Conservation (phyloP, 2,888 invertebrate genomes). For the Nemotelus pantherinus region DNA sequence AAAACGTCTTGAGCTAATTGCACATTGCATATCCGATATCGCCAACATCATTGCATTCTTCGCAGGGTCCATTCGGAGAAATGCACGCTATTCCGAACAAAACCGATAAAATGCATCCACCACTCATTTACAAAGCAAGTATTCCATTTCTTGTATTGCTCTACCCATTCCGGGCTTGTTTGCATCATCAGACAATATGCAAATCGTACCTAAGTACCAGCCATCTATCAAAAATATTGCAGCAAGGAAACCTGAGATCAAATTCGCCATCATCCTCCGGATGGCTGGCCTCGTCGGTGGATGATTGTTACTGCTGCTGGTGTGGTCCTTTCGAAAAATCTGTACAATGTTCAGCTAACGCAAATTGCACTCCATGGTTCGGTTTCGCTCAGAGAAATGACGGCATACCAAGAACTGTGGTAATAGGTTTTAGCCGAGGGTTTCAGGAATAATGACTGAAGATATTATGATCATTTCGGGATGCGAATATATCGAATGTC, state of each 20-base stretch:
- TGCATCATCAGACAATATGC: neutral
- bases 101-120: too few species aligned
- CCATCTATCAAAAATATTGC: conserved; percentile 8
- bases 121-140: too few species aligned
- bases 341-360: conserved; percentile 1
- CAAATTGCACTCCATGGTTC: too few species aligned
- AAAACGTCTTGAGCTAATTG: too few species aligned
- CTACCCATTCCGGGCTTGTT: neutral
- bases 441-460: conserved; percentile 6
- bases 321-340: conserved; percentile 36
- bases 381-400: too few species aligned
- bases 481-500: conserved; percentile 43
- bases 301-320: conserved; percentile 11
- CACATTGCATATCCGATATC: too few species aligned
- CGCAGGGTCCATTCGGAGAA: too few species aligned
- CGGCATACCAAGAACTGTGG: too few species aligned
- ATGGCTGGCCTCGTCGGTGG: neutral
- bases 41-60: too few species aligned
- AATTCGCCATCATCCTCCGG: neutral
- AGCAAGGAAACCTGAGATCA: conserved; percentile 29
- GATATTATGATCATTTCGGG: conserved; percentile 26
- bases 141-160: neutral
- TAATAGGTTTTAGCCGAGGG: too few species aligned
- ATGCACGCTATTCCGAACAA: too few species aligned
- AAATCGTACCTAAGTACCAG: conserved; percentile 18